Evolutionary conservation across 1,140 invertebrate genomes (phyloP).

Genomic region (Tachypleus tridentatus): DNA sequence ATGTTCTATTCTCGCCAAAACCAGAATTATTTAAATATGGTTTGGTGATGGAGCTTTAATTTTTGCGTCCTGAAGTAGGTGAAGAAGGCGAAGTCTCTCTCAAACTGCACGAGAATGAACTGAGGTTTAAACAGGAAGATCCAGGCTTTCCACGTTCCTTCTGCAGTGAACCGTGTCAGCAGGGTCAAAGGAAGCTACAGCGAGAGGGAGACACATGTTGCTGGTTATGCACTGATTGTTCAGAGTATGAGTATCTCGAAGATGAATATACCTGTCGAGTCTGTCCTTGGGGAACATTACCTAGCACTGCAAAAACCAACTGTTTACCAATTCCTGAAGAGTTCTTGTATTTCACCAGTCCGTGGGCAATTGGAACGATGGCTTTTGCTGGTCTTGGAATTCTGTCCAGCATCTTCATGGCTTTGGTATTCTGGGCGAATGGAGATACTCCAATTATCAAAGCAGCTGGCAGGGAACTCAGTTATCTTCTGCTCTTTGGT

Average conservation of each 20-base stretch:
- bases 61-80: conserved; percentile 26
- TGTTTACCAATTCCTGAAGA: conserved; percentile 41
- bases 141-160: conserved; percentile 35
- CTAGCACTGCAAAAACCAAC: conserved; percentile 28
- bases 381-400: conserved; percentile 54
- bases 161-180: conserved; percentile 37
- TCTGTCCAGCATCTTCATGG: conserved; percentile 55
- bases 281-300: conserved; percentile 39
- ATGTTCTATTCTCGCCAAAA: no score
- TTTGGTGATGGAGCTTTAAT: no score
- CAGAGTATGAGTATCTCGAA: conserved; percentile 44
- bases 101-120: conserved; percentile 28
- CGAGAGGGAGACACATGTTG: conserved; percentile 43
- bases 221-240: conserved; percentile 48
- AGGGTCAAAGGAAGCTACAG: conserved; percentile 26
- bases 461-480: conserved; percentile 43
- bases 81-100: conserved; percentile 31
- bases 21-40: no score
- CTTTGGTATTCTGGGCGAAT: conserved; percentile 52
- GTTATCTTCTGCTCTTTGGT: conserved; percentile 37
- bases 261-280: conserved; percentile 49
- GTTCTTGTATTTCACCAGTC: conserved; percentile 42
- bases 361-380: conserved; percentile 46
- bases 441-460: conserved; percentile 45
- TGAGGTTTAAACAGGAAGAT: conserved; percentile 30